Percentiles rank a stretch among this genome's conserved stretches.
These are phyloP conservation scores for Sinopyrophorus schimmeli DNA, from an alignment of 2,888 invertebrate genomes.

Conservation along the genomic window DNA sequence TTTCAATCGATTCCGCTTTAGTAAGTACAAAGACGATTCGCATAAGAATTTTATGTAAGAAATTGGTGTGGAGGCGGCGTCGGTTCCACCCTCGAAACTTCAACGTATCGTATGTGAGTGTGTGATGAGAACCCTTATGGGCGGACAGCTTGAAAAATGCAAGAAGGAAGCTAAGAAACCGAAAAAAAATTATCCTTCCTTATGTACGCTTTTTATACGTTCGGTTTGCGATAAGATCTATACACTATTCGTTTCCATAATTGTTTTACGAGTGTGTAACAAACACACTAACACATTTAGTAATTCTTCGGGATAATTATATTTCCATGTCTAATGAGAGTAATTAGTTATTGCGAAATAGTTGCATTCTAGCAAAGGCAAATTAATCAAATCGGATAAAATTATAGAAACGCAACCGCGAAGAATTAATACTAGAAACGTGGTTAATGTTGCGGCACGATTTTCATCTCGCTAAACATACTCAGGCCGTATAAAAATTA, in stretches of 20 bases:
- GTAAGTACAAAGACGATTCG: slow-evolving; percentile 47
- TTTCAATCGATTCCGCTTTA: slow-evolving; percentile 51
- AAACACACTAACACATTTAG: slow-evolving; percentile 2
- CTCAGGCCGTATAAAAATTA: neutral
- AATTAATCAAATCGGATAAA: no score
- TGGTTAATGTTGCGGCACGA: no score
- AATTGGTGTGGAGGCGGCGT: slow-evolving; percentile 43
- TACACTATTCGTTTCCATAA: neutral
- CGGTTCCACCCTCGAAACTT: slow-evolving; percentile 46
- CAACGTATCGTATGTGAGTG: slow-evolving; percentile 55
- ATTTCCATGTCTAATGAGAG: slow-evolving; percentile 3
- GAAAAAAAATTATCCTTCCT: slow-evolving; percentile 12
- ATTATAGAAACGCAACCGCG: neutral
- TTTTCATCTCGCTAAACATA: neutral
- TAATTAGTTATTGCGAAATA: slow-evolving; percentile 6
- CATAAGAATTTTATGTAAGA: slow-evolving; percentile 42
- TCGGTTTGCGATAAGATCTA: no score
- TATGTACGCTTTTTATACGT: neutral
- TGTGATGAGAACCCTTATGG: slow-evolving; percentile 50
- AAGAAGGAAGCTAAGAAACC: slow-evolving; percentile 25
- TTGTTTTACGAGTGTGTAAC: slow-evolving; percentile 3
- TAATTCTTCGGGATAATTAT: no score
- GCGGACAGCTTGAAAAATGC: slow-evolving; percentile 47
- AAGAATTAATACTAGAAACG: no score
- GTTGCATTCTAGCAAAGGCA: slow-evolving; percentile 1